A percentile compares a stretch with the other conserved stretches of the same genome.
These are phyloP conservation scores for Nudaria mundana DNA, from an alignment of 2,888 invertebrate species.

Conservation along the genomic window DNA sequence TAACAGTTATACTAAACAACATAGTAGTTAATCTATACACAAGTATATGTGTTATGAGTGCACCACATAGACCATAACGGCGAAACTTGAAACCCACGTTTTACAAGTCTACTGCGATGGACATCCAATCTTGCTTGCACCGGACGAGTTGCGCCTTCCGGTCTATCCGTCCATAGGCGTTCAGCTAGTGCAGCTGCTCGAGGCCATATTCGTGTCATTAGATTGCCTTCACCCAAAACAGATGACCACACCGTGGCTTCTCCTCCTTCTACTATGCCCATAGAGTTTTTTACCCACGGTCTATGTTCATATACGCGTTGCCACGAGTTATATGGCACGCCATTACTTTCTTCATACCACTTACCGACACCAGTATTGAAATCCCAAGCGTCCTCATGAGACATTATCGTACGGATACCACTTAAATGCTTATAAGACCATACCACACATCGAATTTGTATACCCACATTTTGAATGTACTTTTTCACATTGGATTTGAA, in stretches of 20 bases:
- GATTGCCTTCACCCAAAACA: slow-evolving; percentile 84
- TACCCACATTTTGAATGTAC: slow-evolving; percentile 42
- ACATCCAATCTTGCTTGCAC: slow-evolving; percentile 84
- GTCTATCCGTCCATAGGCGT: slow-evolving; percentile 85
- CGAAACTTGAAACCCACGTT: slow-evolving; percentile 82
- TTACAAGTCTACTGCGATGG: slow-evolving; percentile 82
- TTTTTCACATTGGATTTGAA: slow-evolving; percentile 48
- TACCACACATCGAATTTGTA: slow-evolving; percentile 84
- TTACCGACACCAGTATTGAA: slow-evolving; percentile 90
- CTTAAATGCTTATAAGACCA: slow-evolving; percentile 77
- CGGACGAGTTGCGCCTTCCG: slow-evolving; percentile 66
- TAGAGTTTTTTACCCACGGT: slow-evolving; percentile 76
- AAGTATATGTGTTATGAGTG: slow-evolving; percentile 85
- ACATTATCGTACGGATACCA: slow-evolving; percentile 86
- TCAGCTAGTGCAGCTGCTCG: slow-evolving; percentile 90
- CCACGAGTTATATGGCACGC: slow-evolving; percentile 91
- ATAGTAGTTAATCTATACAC: slow-evolving; percentile 56
- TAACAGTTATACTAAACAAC: too few species aligned
- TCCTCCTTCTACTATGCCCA: slow-evolving; percentile 83
- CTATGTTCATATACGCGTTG: slow-evolving; percentile 90
- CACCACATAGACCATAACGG: slow-evolving; percentile 89
- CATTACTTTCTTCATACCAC: slow-evolving; percentile 89
- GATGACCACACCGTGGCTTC: slow-evolving; percentile 92
- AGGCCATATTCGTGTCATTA: slow-evolving; percentile 90
- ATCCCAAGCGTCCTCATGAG: slow-evolving; percentile 92